Evolutionary conservation across 1,140 invertebrate species (phyloP).

Genomic region (Thereuonema tuberculata): DNA sequence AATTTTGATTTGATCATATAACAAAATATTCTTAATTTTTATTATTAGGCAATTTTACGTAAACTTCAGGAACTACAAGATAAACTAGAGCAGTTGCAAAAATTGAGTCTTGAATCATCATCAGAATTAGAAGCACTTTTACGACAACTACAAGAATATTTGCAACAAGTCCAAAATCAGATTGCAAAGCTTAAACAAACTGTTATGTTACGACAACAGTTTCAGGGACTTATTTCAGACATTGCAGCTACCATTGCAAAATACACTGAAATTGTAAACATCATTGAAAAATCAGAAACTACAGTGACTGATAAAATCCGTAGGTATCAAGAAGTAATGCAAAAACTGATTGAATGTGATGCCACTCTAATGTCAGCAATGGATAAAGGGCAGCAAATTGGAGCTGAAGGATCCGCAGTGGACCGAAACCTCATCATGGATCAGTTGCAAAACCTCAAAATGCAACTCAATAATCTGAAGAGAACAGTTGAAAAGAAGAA

Average conservation of each 20-base stretch:
- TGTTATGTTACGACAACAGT: slow-evolving; percentile 67
- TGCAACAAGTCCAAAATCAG: slow-evolving; percentile 65
- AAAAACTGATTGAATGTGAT: slow-evolving; percentile 71
- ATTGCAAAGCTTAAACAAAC: slow-evolving; percentile 49
- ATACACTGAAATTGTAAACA: slow-evolving; percentile 67
- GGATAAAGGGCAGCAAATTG: slow-evolving; percentile 83
- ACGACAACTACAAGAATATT: slow-evolving; percentile 66
- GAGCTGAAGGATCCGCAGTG: slow-evolving; percentile 65
- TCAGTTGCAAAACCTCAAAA: slow-evolving; percentile 69
- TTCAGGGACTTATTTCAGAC: slow-evolving; percentile 65
- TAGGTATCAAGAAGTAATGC: slow-evolving; percentile 58
- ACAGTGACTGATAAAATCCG: slow-evolving; percentile 75
- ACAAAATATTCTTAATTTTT: too few relatives aligned
- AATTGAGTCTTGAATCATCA: slow-evolving; percentile 38
- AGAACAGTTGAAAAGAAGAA: slow-evolving; percentile 67
- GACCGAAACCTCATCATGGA: slow-evolving; percentile 77
- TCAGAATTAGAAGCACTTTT: slow-evolving; percentile 62
- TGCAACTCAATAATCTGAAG: slow-evolving; percentile 60
- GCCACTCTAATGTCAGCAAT: slow-evolving; percentile 67
- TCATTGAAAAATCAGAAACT: slow-evolving; percentile 64
- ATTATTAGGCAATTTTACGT: neutral
- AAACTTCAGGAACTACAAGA: slow-evolving; percentile 48
- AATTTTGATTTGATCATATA: too few relatives aligned
- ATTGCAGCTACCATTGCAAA: slow-evolving; percentile 74
- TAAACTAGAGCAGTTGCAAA: slow-evolving; percentile 60